Base-by-base conservation (phyloP, 2,797 vertebrate genomes). In the Coreius guichenoti region DNA sequence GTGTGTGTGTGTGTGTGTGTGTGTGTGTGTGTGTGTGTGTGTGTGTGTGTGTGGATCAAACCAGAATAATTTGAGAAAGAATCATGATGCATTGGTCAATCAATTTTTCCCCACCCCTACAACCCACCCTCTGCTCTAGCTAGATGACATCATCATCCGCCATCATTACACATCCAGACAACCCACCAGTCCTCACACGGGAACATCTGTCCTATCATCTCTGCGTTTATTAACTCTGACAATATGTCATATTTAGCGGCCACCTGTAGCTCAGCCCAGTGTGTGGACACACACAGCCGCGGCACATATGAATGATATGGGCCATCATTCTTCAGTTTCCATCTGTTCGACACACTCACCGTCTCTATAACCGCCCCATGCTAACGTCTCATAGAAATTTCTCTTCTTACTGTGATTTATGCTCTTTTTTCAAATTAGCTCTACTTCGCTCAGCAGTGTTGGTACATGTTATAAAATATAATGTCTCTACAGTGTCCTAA, bases 261-360 rank as follows among this genome's bases (percentile, higher is more conserved):
- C 82, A 76, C 82, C 82, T 83, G 82, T 83, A 76, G 82, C 74
- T 43, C 29, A 76, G 58, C 58, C 23, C 70, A 63, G 45, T 83
- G 58, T 83, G 81, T 74, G 74, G 83, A 79, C 65, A 78, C 17
- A 63, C 72, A 83, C 39, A 82, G 31, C 65, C 26, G 0, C 8
- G 4, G 72, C 61, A 54, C 82, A 84, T 54, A 75, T 78, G 83
- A 84, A 78, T 45, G 26, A 72, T 70, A 58, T 31, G 67, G 43
- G 9, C 36, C 39, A 80, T 85, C 65, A 69, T 56, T 84, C 75
- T 72, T 79, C 49, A 33, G 26, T 13, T 79, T 79, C 83, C 75
- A 79, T 84, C 83, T 84, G 83, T 84, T 85, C 51, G 1, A 61
- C 63, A 43, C 49, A 58, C 68, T 58, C 74, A 23, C 49, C 6